Conservation (phyloP, 2,888 invertebrate species). For the Cerastoderma edule region DNA sequence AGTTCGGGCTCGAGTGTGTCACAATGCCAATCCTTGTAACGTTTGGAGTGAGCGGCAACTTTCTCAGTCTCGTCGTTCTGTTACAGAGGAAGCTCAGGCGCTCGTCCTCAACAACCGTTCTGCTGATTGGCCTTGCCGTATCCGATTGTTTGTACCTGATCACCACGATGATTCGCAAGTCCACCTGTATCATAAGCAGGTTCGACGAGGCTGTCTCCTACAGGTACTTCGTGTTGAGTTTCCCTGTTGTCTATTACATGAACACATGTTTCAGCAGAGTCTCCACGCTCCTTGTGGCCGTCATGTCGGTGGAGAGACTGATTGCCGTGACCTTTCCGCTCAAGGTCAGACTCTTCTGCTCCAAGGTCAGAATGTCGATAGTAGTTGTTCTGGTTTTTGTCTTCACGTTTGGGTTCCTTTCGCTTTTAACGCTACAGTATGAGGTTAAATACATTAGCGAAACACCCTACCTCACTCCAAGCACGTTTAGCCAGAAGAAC, state of each 20-base stretch:
- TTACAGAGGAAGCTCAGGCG: slow-evolving; percentile 18
- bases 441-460: background rate
- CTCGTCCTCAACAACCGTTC: too few species aligned
- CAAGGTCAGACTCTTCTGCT: slow-evolving; percentile 28
- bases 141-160: slow-evolving; percentile 30
- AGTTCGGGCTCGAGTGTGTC: slow-evolving; percentile 26
- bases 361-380: slow-evolving; percentile 27
- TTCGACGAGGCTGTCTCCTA: slow-evolving; percentile 24
- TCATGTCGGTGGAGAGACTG: slow-evolving; percentile 41
- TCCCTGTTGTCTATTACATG: slow-evolving; percentile 32
- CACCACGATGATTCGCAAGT: slow-evolving; percentile 25
- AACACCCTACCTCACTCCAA: slow-evolving; percentile 18
- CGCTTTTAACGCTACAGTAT: slow-evolving; percentile 25
- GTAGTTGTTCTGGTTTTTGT: slow-evolving; percentile 30
- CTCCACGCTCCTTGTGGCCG: slow-evolving; percentile 29
- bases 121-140: slow-evolving; percentile 26
- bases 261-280: slow-evolving; percentile 31
- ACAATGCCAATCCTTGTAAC: slow-evolving; percentile 32
- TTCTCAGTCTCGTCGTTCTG: slow-evolving; percentile 33
- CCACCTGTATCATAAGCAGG: slow-evolving; percentile 30
- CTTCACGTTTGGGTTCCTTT: slow-evolving; percentile 10
- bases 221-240: slow-evolving; percentile 23
- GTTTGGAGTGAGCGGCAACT: slow-evolving; percentile 32
- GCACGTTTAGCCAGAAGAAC: slow-evolving; percentile 33
- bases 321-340: slow-evolving; percentile 46